Conservation (phyloP, 1,140 invertebrate species). For the Hydropsyche tenuis region DNA sequence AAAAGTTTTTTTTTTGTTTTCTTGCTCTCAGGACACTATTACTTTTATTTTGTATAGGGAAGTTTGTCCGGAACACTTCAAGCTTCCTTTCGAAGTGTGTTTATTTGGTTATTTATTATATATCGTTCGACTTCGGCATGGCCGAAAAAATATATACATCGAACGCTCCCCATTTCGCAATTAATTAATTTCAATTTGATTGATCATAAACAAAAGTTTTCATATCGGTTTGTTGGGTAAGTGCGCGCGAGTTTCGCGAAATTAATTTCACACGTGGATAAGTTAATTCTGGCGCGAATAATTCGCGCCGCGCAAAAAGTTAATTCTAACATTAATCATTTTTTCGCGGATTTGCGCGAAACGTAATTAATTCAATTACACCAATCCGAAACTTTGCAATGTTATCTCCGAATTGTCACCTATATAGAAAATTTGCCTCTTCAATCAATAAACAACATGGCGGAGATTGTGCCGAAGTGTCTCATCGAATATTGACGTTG, state of each 20-base stretch:
- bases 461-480: neutral
- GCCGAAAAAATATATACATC: too few relatives aligned
- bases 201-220: conserved; percentile 4
- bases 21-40: conserved; percentile 4
- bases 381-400: too few relatives aligned
- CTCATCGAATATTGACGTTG: neutral
- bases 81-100: conserved; percentile 11
- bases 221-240: neutral
- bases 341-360: too few relatives aligned
- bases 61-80: conserved; percentile 7
- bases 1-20: conserved; percentile 16
- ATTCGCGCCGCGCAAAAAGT: neutral
- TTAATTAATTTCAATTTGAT: conserved; percentile 9
- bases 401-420: too few relatives aligned
- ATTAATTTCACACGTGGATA: conserved; percentile 7
- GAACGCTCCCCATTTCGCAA: neutral
- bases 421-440: too few relatives aligned
- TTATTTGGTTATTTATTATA: conserved; percentile 19
- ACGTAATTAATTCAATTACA: too few relatives aligned
- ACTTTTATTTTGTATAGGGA: conserved; percentile 20
- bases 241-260: neutral
- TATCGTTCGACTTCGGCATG: neutral
- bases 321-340: too few relatives aligned
- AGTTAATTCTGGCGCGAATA: neutral
- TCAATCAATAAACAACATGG: too few relatives aligned